Evolutionary conservation across 2,113 vertebrate species (phyloP).

Genomic region (Tragelaphus strepsiceros): DNA sequence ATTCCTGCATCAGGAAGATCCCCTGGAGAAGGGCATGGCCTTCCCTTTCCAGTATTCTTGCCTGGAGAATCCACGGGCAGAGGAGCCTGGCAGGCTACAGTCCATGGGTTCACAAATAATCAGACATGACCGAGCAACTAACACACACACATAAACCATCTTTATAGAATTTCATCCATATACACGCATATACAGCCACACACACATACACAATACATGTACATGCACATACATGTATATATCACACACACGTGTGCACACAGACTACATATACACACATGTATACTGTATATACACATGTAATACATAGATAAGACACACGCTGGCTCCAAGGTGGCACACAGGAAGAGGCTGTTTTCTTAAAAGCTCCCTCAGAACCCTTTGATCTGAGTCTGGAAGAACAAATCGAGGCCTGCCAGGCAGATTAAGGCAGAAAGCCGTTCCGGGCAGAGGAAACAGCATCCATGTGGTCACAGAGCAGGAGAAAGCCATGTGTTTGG

Average conservation of each 20-base stretch:
- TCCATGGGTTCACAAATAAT: background rate
- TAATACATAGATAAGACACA: background rate
- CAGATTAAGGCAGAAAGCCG: background rate
- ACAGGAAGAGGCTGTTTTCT: background rate
- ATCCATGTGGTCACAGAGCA: background rate
- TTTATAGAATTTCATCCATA: background rate
- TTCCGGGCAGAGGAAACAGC: background rate
- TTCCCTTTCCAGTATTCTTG: background rate
- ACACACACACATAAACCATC: background rate
- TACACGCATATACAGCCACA: background rate
- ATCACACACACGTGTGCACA: rapidly evolving
- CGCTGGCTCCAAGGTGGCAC: background rate
- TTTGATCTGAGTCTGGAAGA: background rate
- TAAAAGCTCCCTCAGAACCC: background rate
- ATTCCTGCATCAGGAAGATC: background rate
- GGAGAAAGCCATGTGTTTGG: background rate
- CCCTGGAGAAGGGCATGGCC: background rate
- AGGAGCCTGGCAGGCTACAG: background rate
- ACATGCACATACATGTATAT: background rate
- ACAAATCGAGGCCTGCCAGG: background rate
- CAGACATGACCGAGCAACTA: background rate
- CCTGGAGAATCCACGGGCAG: background rate
- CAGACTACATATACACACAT: background rate
- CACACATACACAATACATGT: rapidly evolving
- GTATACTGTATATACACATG: background rate